Evolutionary conservation across 2,888 invertebrate species (phyloP), one percentile per base, ranked within the genome.

Genomic region (Kryphioiulus occultus): DNA sequence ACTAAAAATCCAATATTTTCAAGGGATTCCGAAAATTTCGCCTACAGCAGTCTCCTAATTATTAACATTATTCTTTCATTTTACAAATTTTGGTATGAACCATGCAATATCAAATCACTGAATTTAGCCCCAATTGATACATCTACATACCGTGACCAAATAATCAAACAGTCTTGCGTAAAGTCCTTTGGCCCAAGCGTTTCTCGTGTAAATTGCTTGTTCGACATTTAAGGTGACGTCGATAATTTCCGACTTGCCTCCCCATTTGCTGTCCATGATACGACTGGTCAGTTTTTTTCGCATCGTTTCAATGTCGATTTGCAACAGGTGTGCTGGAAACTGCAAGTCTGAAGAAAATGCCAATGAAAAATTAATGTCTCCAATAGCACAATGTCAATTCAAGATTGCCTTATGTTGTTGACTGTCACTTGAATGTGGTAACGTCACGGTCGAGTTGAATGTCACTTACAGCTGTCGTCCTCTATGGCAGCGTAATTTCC

Each of bases 251-350:
- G 93, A 93, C 90, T 94, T 93, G 42, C 93, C 93, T 86, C 95
- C 95, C 95, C 95, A 95, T 92, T 94, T 94, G 89, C 94, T 94
- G 91, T 95, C 95, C 92, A 95, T 94, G 89, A 93, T 92, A 32
- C 94, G 92, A 87, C 94, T 94, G 19, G 93, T 93, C 89, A 95
- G 90, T 91, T 95, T 95, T 88, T 92, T 92, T 87, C 93, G 92
- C 89, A 95, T 91, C 86, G 93, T 91, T 12, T 93, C 93, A 22
- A 92, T 90, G 59, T 93, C 93, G 53, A 95, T 93, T 86, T 94
- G 94, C 88, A 95, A 92, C 86, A 95, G 92, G 90, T 92, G 93
- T 0, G 95, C 93, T 39, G 95, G 95, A 90, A 93, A 95, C 87
- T 93, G 93, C 86, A 95, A 92, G 91, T 92, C 95, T 95, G 91